Evolutionary conservation across 1,140 invertebrate species (phyloP).

Genomic region (Helicoverpa zea): DNA sequence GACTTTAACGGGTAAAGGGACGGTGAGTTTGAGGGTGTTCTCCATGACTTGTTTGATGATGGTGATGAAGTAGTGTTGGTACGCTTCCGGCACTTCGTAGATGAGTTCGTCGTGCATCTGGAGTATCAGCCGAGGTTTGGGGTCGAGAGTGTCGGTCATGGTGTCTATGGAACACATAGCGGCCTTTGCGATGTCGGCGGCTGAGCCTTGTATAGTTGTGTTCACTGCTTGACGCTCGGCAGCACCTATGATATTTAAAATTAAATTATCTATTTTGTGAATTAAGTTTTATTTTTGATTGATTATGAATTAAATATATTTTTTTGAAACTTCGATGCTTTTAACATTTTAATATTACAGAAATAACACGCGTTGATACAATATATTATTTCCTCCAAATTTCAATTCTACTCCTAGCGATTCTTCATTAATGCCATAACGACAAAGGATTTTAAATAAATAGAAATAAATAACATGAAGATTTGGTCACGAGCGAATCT

Average conservation of each 20-base stretch:
- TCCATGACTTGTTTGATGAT: conserved; percentile 95
- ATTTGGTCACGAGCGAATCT: background rate
- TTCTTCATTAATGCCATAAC: no score
- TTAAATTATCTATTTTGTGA: background rate
- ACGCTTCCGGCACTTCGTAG: conserved; percentile 92
- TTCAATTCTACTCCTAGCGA: no score
- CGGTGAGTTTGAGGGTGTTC: conserved; percentile 89
- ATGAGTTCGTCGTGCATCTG: conserved; percentile 99
- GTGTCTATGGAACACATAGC: conserved; percentile 96
- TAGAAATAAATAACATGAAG: background rate
- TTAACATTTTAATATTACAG: no score
- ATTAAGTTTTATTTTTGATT: background rate
- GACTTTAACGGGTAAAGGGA: conserved; percentile 95
- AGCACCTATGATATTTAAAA: conserved; percentile 87
- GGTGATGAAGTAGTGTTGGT: conserved; percentile 88
- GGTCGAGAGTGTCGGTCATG: conserved; percentile 78
- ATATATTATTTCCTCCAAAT: no score
- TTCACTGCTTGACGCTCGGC: conserved; percentile 98
- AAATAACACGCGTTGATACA: no score
- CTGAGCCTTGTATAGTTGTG: conserved; percentile 97
- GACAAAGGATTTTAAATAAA: background rate
- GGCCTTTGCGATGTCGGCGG: conserved; percentile 97
- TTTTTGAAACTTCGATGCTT: no score
- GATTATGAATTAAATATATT: background rate
- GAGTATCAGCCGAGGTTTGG: conserved; percentile 90